Base-by-base conservation (phyloP, 2,888 invertebrate species). In the Eupithecia centaureata region DNA sequence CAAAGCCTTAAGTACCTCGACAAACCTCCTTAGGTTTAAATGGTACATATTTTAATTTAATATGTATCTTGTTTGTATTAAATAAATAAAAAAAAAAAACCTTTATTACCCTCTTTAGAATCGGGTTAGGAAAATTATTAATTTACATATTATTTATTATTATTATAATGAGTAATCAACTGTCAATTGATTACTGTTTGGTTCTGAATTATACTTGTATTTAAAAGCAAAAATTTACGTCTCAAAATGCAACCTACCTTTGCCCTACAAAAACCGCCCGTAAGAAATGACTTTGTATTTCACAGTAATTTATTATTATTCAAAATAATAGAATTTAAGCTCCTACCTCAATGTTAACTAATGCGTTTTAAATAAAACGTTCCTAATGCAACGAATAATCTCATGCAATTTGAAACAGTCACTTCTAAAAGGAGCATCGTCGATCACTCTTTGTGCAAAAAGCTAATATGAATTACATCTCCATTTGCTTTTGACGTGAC, bases 401-500 rank as follows among this genome's bases (percentile, higher is more conserved):
- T 13, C 59, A 13, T 33, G 62, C 65, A 60, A 65, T 70, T 38
- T 62, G 47, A 56, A 68, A 70, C 51, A 54, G 63, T 73, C 72
- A 64, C 61, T 63, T 32, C 61, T 76, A 75, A 76, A 79, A 80
- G 79, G 77, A 67, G 78, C 79, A 70, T 77, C 73, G 75, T 80
- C 77, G 73, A 80, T 82, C 81, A 80, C 79, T 67, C 75, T 73
- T 74, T 76, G 74, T 72, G 69, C 13, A 74, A 66, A 80, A 79
- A 81, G 77, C 75, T 79, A 78, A 76, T 82, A 86, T 87, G 83
- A 86, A 87, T 89, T 84, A 84, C 83, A 85, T 83, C 82, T 85
- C 82, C 86, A 87, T 89, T 87, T 67, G 80, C 63, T 79, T 79
- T 80, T 85, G 89, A 89, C 88, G 84, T 90, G 88, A 90, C 86